Evolutionary conservation across 2,888 invertebrate genomes (phyloP).

Genomic region (Saturnia japonica): DNA sequence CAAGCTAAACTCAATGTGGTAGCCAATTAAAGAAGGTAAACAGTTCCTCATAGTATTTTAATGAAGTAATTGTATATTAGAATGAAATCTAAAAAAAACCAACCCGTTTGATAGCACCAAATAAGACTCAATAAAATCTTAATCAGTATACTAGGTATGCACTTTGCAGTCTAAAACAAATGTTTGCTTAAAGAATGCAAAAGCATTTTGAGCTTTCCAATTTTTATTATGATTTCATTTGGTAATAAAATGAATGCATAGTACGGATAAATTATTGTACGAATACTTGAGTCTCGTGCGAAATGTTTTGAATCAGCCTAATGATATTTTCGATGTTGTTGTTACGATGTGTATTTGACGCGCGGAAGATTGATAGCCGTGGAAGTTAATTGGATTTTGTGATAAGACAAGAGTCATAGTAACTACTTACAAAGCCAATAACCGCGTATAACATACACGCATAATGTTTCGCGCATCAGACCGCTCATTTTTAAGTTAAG

Average conservation of each 20-base stretch:
- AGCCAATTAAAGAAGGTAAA: not conserved
- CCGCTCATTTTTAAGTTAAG: not conserved
- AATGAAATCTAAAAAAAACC: not conserved
- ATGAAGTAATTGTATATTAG: not conserved
- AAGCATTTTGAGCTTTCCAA: not conserved
- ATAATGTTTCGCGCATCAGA: not conserved
- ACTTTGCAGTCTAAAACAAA: not conserved
- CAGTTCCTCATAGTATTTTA: not conserved
- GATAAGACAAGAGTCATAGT: constrained; percentile 5
- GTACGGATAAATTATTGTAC: not conserved
- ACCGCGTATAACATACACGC: not conserved
- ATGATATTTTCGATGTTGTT: constrained; percentile 27
- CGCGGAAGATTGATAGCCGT: constrained; percentile 42
- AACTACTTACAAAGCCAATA: not conserved
- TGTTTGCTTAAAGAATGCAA: not conserved
- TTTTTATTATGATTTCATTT: constrained; percentile 2
- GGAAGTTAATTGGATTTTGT: constrained; percentile 32
- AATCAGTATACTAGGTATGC: not conserved
- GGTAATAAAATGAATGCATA: not conserved
- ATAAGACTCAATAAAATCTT: not conserved
- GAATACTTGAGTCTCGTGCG: constrained; percentile 23
- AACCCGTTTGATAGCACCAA: not conserved
- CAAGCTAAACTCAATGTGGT: not conserved
- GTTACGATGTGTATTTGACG: constrained; percentile 41
- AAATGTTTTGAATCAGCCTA: constrained; percentile 39